Conservation (phyloP, 2,113 vertebrate species). For the Muscicapa adusta region DNA sequence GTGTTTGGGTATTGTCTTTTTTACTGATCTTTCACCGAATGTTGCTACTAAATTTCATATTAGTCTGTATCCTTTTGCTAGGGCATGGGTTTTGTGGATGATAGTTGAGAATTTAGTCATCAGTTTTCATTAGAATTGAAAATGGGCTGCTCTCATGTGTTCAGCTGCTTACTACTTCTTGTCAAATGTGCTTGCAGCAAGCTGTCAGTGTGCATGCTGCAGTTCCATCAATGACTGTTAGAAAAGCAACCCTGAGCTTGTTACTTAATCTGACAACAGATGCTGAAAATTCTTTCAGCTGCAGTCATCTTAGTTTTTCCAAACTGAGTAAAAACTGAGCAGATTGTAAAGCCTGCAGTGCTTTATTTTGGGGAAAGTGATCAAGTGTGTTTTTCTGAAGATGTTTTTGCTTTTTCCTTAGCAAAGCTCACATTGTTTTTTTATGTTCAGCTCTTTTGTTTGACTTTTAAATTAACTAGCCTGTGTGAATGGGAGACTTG, state of each 20-base stretch:
- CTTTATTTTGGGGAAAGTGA: background rate
- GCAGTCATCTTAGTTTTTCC: background rate
- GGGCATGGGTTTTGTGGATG: background rate
- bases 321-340: background rate
- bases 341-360: background rate
- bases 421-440: background rate
- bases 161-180: background rate
- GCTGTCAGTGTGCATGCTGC: background rate
- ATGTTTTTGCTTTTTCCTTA: background rate
- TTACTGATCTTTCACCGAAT: background rate
- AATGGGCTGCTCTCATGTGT: background rate
- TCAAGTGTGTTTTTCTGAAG: background rate
- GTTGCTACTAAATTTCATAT: background rate
- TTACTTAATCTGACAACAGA: background rate
- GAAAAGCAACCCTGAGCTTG: background rate
- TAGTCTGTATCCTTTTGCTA: background rate
- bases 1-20: background rate
- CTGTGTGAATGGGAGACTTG: background rate
- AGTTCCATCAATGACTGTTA: background rate
- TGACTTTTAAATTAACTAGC: background rate
- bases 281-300: background rate
- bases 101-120: conserved; percentile 13
- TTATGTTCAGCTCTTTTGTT: background rate
- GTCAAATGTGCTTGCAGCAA: background rate
- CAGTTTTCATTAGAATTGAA: background rate